Base-by-base conservation (phyloP, 2,888 invertebrate species). In the Ochropacha duplaris region DNA sequence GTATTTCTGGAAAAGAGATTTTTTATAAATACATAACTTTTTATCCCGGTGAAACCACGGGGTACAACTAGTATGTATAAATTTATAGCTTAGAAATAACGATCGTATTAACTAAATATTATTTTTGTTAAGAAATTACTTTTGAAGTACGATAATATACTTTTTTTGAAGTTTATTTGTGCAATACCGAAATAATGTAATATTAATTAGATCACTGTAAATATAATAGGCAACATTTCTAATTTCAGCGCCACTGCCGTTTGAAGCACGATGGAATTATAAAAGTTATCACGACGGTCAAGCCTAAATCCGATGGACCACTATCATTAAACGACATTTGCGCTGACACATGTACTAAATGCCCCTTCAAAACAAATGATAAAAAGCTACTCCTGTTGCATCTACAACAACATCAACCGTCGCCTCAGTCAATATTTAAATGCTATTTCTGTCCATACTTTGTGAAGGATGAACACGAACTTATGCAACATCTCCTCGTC, bases 371-470 rank as follows among this genome's bases (percentile, higher is more conserved):
- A 62, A 94, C 94, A 39, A 89, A 93, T 63, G 94, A 94, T 71
- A 92, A 94, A 58, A 89, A 93, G 54, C 88, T 93, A 54, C 93
- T 96, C 62, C 92, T 94, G 49, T 87, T 91, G 24, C 96, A 97
- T 81, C 87, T 95, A 68, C 94, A 94, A 61, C 95, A 96, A 70
- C 97, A 97, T 83, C 94, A 94, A 55, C 94, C 95, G 0, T 94
- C 94, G 57, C 87, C 94, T 0, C 95, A 95, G 58, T 95, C 95
- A 50, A 94, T 95, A 68, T 95, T 95, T 79, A 96, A 96, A 83
- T 98, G 98, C 83, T 95, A 94, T 72, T 95, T 95, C 75, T 98
- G 98, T 79, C 95, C 96, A 0, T 98, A 94, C 86, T 97, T 95
- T 81, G 97, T 96, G 0, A 94, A 94, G 70, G 94, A 94, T 55